phyloP scores from a whole-genome alignment of 1,140 invertebrate genomes.

The Thaumetopoea pityocampa region DNA sequence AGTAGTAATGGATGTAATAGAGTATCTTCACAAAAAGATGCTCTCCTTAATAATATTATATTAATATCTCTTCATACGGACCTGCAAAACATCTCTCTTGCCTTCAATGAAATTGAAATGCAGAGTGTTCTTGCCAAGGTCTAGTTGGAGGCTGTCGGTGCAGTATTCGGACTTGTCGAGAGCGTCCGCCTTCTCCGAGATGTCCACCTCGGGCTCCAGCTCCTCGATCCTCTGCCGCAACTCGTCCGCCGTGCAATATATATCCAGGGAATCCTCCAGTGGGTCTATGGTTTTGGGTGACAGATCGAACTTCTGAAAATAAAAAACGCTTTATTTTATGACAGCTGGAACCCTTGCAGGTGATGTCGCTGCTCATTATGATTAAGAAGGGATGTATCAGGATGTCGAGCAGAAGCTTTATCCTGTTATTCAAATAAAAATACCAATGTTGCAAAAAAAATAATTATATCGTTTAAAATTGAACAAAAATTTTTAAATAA shows the following conservation, averaged over 20 bases:
- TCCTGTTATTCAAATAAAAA: too few relatives aligned
- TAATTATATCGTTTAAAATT: too few relatives aligned
- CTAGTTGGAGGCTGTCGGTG: constrained; percentile 48
- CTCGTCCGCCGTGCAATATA: constrained; percentile 81
- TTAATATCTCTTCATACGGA: constrained; percentile 21
- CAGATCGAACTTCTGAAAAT: constrained; percentile 60
- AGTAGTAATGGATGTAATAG: too few relatives aligned
- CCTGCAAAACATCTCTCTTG: constrained; percentile 76
- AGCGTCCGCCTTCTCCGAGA: constrained; percentile 31
- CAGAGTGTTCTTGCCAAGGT: constrained; percentile 65
- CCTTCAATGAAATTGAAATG: constrained; percentile 74
- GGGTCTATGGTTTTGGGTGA: constrained; percentile 68
- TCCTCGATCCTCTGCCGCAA: constrained; percentile 73
- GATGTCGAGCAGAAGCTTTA: too few relatives aligned
- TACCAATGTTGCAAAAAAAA: too few relatives aligned
- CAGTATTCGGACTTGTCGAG: constrained; percentile 41
- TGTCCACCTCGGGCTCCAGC: constrained; percentile 57
- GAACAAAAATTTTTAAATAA: too few relatives aligned
- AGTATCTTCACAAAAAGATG: too few relatives aligned
- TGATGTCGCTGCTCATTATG: too few relatives aligned
- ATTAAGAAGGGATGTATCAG: too few relatives aligned
- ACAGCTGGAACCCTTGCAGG: too few relatives aligned
- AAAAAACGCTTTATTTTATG: not conserved
- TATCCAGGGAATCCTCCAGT: constrained; percentile 72
- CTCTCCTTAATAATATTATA: too few relatives aligned